Base-by-base conservation (phyloP, 2,797 vertebrate species). In the Malacoctenus gilli region DNA sequence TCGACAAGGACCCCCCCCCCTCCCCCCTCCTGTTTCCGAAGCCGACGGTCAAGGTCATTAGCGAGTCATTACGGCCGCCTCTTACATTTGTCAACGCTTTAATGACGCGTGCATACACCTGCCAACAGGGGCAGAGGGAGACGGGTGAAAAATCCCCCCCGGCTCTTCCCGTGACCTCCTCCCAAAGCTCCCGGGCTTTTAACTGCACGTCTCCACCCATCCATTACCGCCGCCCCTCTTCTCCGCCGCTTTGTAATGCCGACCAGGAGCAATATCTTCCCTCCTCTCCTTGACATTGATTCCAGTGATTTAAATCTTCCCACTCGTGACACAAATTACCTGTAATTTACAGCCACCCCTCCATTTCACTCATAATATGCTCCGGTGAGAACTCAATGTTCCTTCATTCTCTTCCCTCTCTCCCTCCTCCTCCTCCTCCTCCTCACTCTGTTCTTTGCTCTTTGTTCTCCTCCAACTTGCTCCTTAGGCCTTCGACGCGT, bases 241-340 rank as follows among this genome's bases (percentile, higher is more conserved):
- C 19, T 48, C 58, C 47, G 37, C 38, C 43, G 46, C 65, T 75
- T 59, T 46, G 63, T 74, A 65, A 69, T 74, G 79, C 79, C 79
- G 79, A 79, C 78, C 37, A 5, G 44, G 38, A 15, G 50, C 70
- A 51, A 73, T 73, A 59, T 68, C 67, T 60, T 34, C 60, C 31
- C 47, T 82, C 66, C 67, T 68, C 80, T 78, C 70, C 74, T 64
- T 84, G 79, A 81, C 83, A 83, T 75, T 84, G 86, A 89, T 84
- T 86, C 75, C 56, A 20, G 75, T 75, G 84, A 81, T 86, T 85
- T 85, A 88, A 80, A 76, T 82, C 77, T 64, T 69, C 50, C 57
- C 56, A 59, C 60, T 83, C 67, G 8, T 75, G 77, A 81, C 86
- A 81, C 66, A 84, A 85, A 91, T 91, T 74, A 88, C 75, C 57